phyloP scores from a whole-genome alignment of 2,113 vertebrate species.

The Erythrolamprus reginae region DNA sequence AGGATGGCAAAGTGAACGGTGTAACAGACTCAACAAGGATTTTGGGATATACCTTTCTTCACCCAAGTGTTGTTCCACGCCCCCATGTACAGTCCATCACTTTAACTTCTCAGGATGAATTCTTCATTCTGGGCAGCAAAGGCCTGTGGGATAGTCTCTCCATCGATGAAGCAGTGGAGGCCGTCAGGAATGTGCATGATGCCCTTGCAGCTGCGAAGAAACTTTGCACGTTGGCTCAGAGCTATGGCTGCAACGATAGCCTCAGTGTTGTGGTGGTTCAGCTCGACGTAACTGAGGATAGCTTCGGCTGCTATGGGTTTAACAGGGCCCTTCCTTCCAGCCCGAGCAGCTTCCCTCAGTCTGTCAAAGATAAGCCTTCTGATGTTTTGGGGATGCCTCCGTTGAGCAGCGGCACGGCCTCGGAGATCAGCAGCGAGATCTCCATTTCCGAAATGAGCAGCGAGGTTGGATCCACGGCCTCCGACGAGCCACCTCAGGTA shows the following conservation, averaged over 20 bases:
- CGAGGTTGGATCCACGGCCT: constrained; percentile 95
- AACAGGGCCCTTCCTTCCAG: constrained; percentile 78
- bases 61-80: constrained; percentile 89
- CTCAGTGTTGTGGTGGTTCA: constrained; percentile 93
- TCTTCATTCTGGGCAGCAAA: constrained; percentile 94
- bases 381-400: constrained; percentile 74
- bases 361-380: constrained; percentile 74
- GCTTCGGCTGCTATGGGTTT: constrained; percentile 92
- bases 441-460: constrained; percentile 97
- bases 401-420: constrained; percentile 84
- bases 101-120: constrained; percentile 90
- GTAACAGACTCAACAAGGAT: constrained; percentile 95
- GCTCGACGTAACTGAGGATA: constrained; percentile 91
- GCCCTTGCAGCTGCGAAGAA: constrained; percentile 91
- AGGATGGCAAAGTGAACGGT: constrained; percentile 98
- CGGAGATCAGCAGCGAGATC: constrained; percentile 91
- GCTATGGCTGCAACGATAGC: constrained; percentile 92
- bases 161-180: constrained; percentile 82
- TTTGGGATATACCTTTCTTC: constrained; percentile 96
- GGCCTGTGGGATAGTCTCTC: constrained; percentile 92
- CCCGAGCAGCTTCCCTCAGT: constrained; percentile 65
- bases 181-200: constrained; percentile 87
- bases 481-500: constrained; percentile 84
- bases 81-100: constrained; percentile 90
- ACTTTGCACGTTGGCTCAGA: constrained; percentile 93